Conservation (phyloP, 2,888 invertebrate genomes). For the Trimorus sp. region DNA sequence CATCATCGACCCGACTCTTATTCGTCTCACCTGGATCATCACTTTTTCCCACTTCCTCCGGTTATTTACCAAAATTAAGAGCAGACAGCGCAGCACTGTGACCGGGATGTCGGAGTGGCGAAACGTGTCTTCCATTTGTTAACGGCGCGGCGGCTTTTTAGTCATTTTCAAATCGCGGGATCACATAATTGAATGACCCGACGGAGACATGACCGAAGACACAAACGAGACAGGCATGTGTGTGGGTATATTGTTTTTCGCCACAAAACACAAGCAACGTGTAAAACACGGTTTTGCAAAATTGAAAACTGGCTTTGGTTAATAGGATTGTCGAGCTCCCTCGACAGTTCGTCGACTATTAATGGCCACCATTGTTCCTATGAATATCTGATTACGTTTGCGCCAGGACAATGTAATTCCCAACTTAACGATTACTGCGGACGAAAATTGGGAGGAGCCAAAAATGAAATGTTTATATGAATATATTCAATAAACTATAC, state of each 20-base stretch:
- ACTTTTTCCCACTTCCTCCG: neutral
- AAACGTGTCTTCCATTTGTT: constrained; percentile 28
- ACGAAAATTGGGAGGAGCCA: neutral
- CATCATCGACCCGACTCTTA: no score
- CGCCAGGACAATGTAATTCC: constrained; percentile 26
- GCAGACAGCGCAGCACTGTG: no score
- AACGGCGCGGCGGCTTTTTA: constrained; percentile 13
- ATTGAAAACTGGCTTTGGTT: constrained; percentile 37
- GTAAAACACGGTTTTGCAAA: constrained; percentile 38
- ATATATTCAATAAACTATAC: neutral
- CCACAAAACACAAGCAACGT: constrained; percentile 4
- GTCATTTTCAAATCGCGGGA: constrained; percentile 4
- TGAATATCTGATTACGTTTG: constrained; percentile 37
- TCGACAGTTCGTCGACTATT: constrained; percentile 35
- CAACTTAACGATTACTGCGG: neutral
- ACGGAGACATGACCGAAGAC: no score
- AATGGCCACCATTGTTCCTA: constrained; percentile 26
- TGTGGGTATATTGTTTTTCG: no score
- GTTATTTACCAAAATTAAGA: constrained; percentile 41
- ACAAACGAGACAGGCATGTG: no score
- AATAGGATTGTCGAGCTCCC: constrained; percentile 41
- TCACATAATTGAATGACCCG: constrained; percentile 6
- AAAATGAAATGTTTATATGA: neutral
- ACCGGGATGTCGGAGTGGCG: neutral
- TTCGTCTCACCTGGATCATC: no score